phyloP scores from a whole-genome alignment of 2,888 invertebrate species.

The Euphydryas editha region DNA sequence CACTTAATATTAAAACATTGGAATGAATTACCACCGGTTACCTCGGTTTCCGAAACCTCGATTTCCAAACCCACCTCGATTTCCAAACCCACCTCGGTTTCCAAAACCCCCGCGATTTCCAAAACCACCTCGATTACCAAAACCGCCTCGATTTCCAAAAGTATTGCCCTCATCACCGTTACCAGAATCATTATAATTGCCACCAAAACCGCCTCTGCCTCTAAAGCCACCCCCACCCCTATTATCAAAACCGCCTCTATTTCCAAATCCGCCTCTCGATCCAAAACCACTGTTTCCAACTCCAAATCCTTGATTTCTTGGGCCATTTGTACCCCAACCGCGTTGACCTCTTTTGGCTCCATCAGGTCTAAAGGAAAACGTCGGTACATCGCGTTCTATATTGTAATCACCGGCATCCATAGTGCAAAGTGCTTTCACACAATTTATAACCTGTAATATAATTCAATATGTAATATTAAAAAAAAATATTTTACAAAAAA shows the following conservation, averaged over 20 bases:
- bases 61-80: slow-evolving; percentile 49
- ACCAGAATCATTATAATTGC: too few relatives aligned
- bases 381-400: slow-evolving; percentile 81
- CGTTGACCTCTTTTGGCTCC: slow-evolving; percentile 76
- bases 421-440: slow-evolving; percentile 89
- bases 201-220: background rate
- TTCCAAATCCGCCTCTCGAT: slow-evolving; percentile 23
- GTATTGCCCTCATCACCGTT: slow-evolving; percentile 46
- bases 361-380: slow-evolving; percentile 75
- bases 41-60: slow-evolving; percentile 21
- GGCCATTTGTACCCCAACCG: slow-evolving; percentile 26
- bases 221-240: slow-evolving; percentile 50
- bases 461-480: slow-evolving; percentile 16
- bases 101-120: slow-evolving; percentile 32
- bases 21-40: background rate
- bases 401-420: slow-evolving; percentile 90
- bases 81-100: slow-evolving; percentile 45
- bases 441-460: slow-evolving; percentile 83
- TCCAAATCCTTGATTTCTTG: slow-evolving; percentile 40
- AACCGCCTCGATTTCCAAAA: slow-evolving; percentile 47
- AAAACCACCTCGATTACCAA: slow-evolving; percentile 19
- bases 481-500: background rate
- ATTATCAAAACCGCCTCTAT: slow-evolving; percentile 45
- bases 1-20: background rate
- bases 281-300: slow-evolving; percentile 49